Conservation (phyloP, 2,113 vertebrate genomes). For the Vulpes ferrilata region DNA sequence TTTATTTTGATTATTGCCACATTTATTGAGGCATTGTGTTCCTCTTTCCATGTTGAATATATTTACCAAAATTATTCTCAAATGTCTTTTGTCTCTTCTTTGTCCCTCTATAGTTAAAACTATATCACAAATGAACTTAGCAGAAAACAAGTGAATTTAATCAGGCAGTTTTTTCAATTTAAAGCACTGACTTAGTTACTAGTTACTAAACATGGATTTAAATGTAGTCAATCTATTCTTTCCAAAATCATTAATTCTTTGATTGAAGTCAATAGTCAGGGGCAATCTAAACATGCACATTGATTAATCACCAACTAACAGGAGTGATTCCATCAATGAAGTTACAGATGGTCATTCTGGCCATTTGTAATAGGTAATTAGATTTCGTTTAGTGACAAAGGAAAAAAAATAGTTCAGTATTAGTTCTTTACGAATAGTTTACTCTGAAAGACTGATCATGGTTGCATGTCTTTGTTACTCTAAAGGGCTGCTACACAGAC, state of each 20-base stretch:
- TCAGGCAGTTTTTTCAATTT: constrained; percentile 9
- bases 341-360: not conserved
- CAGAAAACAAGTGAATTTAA: not conserved
- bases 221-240: not conserved
- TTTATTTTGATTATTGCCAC: not conserved
- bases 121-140: not conserved
- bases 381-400: not conserved
- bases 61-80: not conserved
- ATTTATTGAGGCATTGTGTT: not conserved
- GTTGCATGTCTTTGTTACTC: not conserved
- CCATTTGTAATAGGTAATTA: constrained; percentile 57
- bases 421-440: not conserved
- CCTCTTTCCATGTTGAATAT: not conserved
- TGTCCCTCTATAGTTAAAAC: not conserved
- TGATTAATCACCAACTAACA: constrained; percentile 47
- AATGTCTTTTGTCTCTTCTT: not conserved
- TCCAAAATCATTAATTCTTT: constrained; percentile 54
- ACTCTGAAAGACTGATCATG: not conserved
- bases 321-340: not conserved
- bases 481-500: not conserved
- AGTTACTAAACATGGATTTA: constrained; percentile 43
- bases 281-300: not conserved
- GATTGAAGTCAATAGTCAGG: constrained; percentile 3
- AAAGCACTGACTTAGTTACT: not conserved
- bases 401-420: not conserved